Evolutionary conservation across 2,888 invertebrate genomes (phyloP), one percentile per base, ranked within the genome.

Genomic region (Lymantria monacha): DNA sequence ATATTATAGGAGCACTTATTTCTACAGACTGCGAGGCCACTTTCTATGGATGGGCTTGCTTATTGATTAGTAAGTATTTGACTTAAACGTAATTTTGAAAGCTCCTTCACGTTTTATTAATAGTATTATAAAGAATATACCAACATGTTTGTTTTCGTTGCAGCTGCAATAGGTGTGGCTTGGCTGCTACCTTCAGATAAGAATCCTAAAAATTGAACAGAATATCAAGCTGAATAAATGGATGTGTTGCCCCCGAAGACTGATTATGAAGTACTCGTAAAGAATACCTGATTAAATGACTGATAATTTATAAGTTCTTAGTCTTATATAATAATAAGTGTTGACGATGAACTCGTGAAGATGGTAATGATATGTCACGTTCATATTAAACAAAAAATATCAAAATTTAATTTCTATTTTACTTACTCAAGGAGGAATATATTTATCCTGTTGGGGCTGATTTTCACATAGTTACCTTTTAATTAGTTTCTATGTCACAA

Each of bases 1-100:
- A 94, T 50, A 86, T 92, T 0, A 93, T 95, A 52, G 95, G 95
- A 5, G 88, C 92, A 41, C 85, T 94, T 10, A 90, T 95, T 63
- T 93, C 94, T 37, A 84, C 85, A 33, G 90, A 92, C 66, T 94
- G 94, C 61, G 93, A 93, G 66, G 87, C 93, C 0, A 94, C 94
- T 0, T 93, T 95, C 73, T 93, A 94, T 65, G 85, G 87, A 7
- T 93, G 94, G 78, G 85, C 93, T 0, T 69, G 76, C 0, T 66
- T 93, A 30, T 69, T 93, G 31, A 48, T 93, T 0, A 76, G 87
- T 93, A 71, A 92, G 93, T 81, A 52, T 33, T 7, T 8, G 33
- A 33, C 7, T 33, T 33, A 33, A 22, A 22, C 2, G 5, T 22
- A 22, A 22, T 22, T 22, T 22, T 22, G 22, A 22, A 22, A 22